phyloP scores from a whole-genome alignment of 2,113 vertebrate species.

The Hucho hucho region DNA sequence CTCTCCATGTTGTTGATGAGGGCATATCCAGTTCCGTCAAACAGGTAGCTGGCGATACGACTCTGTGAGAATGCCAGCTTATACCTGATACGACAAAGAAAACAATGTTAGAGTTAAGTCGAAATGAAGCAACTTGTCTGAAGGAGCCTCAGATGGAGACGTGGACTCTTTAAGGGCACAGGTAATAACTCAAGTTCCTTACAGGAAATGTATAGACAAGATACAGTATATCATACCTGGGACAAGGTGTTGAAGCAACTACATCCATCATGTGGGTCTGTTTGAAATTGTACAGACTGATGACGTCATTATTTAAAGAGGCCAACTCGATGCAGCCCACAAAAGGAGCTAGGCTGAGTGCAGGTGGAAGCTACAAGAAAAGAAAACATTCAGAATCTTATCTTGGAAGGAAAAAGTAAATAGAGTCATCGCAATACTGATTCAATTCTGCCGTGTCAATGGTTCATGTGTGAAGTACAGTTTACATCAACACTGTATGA shows the following conservation, averaged over 20 bases:
- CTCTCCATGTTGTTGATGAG: constrained; percentile 88
- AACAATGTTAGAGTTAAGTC: not conserved
- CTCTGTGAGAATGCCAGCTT: constrained; percentile 96
- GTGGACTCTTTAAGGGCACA: not conserved
- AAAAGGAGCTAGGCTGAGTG: constrained; percentile 86
- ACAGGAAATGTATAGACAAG: too few species aligned
- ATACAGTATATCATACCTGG: constrained; percentile 62
- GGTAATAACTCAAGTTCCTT: not conserved
- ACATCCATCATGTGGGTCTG: constrained; percentile 82
- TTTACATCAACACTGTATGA: not conserved
- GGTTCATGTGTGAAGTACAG: too few species aligned
- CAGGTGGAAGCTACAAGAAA: constrained; percentile 82
- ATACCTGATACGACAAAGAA: constrained; percentile 70
- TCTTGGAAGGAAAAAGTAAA: too few species aligned
- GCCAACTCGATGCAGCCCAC: constrained; percentile 91
- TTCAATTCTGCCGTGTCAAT: too few species aligned
- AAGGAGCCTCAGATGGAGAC: not conserved
- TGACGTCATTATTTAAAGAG: constrained; percentile 89
- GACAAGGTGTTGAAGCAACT: constrained; percentile 78
- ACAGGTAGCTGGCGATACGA: constrained; percentile 90
- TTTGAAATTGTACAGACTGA: constrained; percentile 96
- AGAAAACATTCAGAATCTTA: not conserved
- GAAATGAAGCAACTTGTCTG: not conserved
- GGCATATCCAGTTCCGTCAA: constrained; percentile 92
- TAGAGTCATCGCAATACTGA: too few species aligned